Base-by-base conservation (phyloP, 2,888 invertebrate genomes). In the Tortricodes alternella region DNA sequence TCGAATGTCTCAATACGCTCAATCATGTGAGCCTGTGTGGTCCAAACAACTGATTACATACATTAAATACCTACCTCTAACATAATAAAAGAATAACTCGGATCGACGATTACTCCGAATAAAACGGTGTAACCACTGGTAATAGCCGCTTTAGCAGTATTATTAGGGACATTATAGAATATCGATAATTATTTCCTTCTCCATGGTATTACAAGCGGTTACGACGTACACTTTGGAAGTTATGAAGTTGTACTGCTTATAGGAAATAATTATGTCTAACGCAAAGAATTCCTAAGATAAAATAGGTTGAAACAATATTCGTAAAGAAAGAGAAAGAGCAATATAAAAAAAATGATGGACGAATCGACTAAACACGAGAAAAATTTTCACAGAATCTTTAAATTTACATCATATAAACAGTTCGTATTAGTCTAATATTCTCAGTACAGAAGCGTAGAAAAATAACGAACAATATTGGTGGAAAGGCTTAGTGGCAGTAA, bases 21-120 rank as follows among this genome's bases (percentile, higher is more conserved):
- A 86, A 90, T 89, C 85, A 86, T 70, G 66, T 69, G 67, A 66
- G 64, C 67, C 74, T 83, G 89, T 89, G 89, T 88, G 89, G 89
- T 87, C 89, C 69, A 63, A 51, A 70, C 68, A 73, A 72, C 70
- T 79, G 71, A 86, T 87, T 85, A 87, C 77, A 78, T 71, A 72
- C 68, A 56, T 56, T 56, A 56, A 43, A 50, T 50, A 50, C 56
- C 50, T 50, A 50, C 56, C 50, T 50, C 49, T 50, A 50, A 56
- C 50, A 56, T 50, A 56, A 56, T 56, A 56, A 50, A 50, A 56
- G 56, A 56, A 50, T 50, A 44, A 29, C 34, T 86, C 77, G 85
- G 78, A 79, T 76, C 83, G 76, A 75, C 80, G 76, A 88, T 89
- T 88, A 88, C 74, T 73, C 61, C 66, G 70, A 79, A 77, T 75